Evolutionary conservation across 2,888 invertebrate species (phyloP), one percentile per base, ranked within the genome.

Genomic region (Steromphala cineraria): DNA sequence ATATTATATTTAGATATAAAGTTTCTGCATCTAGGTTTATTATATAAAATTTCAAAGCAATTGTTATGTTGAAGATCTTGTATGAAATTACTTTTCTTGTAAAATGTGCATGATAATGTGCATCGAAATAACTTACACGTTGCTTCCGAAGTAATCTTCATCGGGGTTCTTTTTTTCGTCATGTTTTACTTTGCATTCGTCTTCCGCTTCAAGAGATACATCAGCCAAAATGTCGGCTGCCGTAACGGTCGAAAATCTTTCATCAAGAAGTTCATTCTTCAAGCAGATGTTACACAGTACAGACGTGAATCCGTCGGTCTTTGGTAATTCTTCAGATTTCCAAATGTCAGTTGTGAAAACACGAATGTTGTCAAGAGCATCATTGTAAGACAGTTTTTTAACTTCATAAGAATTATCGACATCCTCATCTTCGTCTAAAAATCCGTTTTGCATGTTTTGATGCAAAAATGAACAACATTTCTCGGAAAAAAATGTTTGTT

Each of bases 211-310:
- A 53, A 84, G 79, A 52, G 76, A 80, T n/a, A 84, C 78, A 56
- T 81, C 80, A 15, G 84, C 84, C 19, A 84, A 71, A 79, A 84
- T 83, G 71, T 84, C 84, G 13, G 81, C 80, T 10, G 67, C 46
- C 2, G 80, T 74, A 15, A 78, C 46, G 5, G 78, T 71, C 21
- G 62, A 40, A 28, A 84, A 28, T 40, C 77, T 67, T 36, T 79
- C 77, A 52, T 80, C 80, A n/a, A 74, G 79, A 46, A 75, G 62
- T 13, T 76, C 56, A 80, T 74, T 80, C 36, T 53, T 79, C 17
- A 80, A 52, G 7, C 77, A 76, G 53, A 83, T 80, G 7, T 80
- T 78, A 53, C 74, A 52, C 53, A 80, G 79, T n/a, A 75, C 24
- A 67, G 80, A 80, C 28, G 80, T 80, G 13, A 80, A 82, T 21